phyloP scores from a whole-genome alignment of 1,140 invertebrate genomes.

The Schlechtendalia chinensis region DNA sequence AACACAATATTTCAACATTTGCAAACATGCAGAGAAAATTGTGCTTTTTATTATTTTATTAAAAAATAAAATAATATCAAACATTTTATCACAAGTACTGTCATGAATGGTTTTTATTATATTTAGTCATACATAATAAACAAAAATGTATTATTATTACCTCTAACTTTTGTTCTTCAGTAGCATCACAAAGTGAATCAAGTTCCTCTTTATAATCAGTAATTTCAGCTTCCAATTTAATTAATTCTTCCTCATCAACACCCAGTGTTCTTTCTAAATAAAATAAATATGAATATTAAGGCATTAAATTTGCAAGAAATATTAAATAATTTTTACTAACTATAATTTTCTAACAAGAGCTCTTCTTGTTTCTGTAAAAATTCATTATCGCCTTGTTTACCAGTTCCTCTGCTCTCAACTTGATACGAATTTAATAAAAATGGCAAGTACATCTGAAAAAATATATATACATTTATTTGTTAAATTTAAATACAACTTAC shows the following conservation, averaged over 20 bases:
- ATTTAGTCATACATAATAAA: too few relatives aligned
- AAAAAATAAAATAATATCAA: too few relatives aligned
- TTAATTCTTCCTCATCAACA: constrained; percentile 23
- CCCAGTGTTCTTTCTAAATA: constrained; percentile 26
- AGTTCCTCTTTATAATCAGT: background rate
- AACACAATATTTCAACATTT: too few relatives aligned
- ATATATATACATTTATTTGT: background rate
- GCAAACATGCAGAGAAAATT: too few relatives aligned
- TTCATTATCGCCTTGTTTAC: constrained; percentile 22
- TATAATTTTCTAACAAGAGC: constrained; percentile 31
- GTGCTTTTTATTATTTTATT: too few relatives aligned
- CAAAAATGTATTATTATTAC: background rate
- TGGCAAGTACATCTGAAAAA: constrained; percentile 40
- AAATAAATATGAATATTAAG: background rate
- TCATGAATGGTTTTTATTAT: too few relatives aligned
- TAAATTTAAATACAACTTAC: background rate
- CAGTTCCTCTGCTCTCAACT: constrained; percentile 38
- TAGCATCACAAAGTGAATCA: constrained; percentile 6
- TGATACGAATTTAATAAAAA: constrained; percentile 44
- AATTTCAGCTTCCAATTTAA: constrained; percentile 26
- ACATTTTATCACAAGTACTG: too few relatives aligned
- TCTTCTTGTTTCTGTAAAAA: constrained; percentile 38
- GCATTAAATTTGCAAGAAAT: background rate
- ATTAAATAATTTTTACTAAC: background rate
- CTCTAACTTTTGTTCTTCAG: constrained; percentile 40